phyloP scores from a whole-genome alignment of 92 coral and sea anemone species.

The Palythoa caribaeorum region DNA sequence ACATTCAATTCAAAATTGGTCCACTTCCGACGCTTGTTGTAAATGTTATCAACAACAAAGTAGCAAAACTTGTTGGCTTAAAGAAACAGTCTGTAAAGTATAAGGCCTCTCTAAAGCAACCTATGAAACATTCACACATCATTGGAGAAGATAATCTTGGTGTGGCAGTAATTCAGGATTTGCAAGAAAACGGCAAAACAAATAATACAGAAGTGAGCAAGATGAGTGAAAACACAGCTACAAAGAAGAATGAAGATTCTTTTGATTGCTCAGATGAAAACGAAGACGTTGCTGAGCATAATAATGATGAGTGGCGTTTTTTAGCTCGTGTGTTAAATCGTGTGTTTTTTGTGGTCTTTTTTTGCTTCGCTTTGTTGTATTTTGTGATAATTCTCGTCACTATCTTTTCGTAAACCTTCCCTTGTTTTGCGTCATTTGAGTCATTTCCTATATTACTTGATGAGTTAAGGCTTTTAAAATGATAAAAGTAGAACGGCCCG shows the following conservation, averaged over 20 bases:
- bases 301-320: neutral
- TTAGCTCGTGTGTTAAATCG: conserved; percentile 1
- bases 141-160: neutral
- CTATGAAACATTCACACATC: neutral
- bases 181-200: neutral
- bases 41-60: neutral
- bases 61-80: conserved; percentile 7
- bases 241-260: neutral
- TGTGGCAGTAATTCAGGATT: neutral
- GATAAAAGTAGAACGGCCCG: too few species aligned
- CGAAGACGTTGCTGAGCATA: neutral
- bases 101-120: neutral
- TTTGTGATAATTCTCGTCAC: neutral
- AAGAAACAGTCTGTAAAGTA: neutral
- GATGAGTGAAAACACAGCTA: too few species aligned
- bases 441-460: too few species aligned
- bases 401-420: neutral
- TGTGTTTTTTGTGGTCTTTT: neutral
- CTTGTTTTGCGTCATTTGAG: too few species aligned
- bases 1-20: neutral
- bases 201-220: neutral
- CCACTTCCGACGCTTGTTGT: neutral
- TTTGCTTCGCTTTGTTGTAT: neutral
- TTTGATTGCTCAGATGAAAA: neutral
- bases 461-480: too few species aligned